Base-by-base conservation (phyloP, 2,113 vertebrate species). In the Periophthalmus modestus region DNA sequence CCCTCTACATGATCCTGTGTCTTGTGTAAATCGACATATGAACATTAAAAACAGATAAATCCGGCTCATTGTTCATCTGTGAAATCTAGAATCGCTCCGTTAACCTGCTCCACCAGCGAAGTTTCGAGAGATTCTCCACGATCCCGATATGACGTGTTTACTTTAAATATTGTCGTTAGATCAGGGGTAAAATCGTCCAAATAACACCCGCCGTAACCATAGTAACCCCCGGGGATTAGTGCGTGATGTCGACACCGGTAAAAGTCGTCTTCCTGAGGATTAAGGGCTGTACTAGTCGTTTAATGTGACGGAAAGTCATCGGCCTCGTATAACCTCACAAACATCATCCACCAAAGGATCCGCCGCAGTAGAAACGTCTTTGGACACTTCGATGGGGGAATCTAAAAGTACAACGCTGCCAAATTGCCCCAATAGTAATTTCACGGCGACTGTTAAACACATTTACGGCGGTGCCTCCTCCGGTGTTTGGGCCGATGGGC, bases 401-500 rank as follows among this genome's bases (percentile, higher is more conserved):
- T 62, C 24, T 33, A 33, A 34, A 34, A 34, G 14, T 34, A 33
- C 34, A 18, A 62, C 28, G 16, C 28, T 34, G 59, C 59, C 59
- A 65, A 65, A 65, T 65, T 36, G 34, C 62, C 10, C 18, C 62
- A 39, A 34, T 16, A 18, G 59, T 28, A 62, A 34, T 62, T 33
- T 62, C 59, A 62, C 59, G 34, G 14, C 59, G 6, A 65, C 59
- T 62, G 59, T 62, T 62, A 62, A 62, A 61, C 28, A 61, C 33
- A 63, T 63, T 36, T 63, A 13, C 5, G 19, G 34, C 43, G 62
- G 34, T 43, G 62, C 62, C 39, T 65, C 18, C 34, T 39, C 34
- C 34, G 48, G 2, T 24, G n/a, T 36, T n/a, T 43, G n/a, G 1
- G n/a, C 59, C 5, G 47, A 36, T 48, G 24, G 62, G 18, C 24